phyloP scores from a whole-genome alignment of 2,113 vertebrate genomes.

The Psilopogon haemacephalus region DNA sequence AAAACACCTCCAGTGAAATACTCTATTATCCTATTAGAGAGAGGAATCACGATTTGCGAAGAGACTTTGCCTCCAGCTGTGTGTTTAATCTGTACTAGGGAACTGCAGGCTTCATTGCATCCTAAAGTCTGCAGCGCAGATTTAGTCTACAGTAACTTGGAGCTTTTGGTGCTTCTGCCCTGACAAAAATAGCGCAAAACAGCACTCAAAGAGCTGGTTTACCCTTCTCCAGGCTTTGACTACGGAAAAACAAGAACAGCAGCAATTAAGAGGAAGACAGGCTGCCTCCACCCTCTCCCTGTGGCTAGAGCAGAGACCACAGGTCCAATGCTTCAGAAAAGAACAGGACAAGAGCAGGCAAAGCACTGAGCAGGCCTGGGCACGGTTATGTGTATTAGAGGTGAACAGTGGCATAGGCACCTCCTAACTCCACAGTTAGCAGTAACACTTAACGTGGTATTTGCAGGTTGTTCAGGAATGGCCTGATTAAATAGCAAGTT shows the following conservation, averaged over 20 bases:
- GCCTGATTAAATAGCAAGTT: background rate
- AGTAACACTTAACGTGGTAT: fast-evolving
- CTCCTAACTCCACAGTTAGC: background rate
- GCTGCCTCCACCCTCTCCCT: slow-evolving; percentile 23
- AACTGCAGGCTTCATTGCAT: background rate
- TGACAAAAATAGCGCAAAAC: background rate
- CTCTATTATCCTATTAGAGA: background rate
- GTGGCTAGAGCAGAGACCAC: background rate
- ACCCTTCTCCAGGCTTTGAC: background rate
- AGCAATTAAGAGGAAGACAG: slow-evolving; percentile 8
- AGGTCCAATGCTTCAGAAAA: background rate
- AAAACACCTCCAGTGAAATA: background rate
- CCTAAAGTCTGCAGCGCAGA: background rate
- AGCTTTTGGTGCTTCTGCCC: background rate
- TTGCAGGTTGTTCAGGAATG: background rate
- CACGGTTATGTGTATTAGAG: fast-evolving
- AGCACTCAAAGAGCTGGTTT: background rate
- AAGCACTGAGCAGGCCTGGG: background rate
- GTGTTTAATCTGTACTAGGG: background rate
- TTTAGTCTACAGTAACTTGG: background rate
- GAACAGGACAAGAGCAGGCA: background rate
- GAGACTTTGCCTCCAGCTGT: background rate
- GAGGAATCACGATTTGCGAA: background rate
- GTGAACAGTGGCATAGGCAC: background rate
- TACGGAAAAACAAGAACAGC: background rate